Conservation (phyloP, 1,140 invertebrate species). For the Olivierus martensii region DNA sequence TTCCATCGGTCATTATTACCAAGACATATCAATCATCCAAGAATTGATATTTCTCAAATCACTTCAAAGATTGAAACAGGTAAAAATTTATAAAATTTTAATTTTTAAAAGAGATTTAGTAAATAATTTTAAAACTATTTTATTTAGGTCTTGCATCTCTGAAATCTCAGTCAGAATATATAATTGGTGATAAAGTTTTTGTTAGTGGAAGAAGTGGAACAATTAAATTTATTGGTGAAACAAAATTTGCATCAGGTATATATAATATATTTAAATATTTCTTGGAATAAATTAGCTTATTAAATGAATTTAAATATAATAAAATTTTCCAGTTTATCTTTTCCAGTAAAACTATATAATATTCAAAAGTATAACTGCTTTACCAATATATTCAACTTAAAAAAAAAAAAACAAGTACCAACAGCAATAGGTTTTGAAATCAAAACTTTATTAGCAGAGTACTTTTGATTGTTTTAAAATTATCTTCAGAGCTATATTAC, state of each 20-base stretch:
- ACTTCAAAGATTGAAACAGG: slow-evolving; percentile 36
- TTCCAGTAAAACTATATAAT: too few relatives aligned
- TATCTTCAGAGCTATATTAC: too few relatives aligned
- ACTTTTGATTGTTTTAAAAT: too few relatives aligned
- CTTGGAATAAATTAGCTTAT: too few relatives aligned
- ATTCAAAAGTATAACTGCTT: too few relatives aligned
- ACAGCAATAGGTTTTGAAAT: too few relatives aligned
- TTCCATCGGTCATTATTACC: neutral
- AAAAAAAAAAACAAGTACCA: too few relatives aligned
- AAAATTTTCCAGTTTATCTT: too few relatives aligned
- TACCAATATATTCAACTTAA: too few relatives aligned
- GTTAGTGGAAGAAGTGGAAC: slow-evolving; percentile 37
- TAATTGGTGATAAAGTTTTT: slow-evolving; percentile 36
- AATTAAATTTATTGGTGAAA: slow-evolving; percentile 39
- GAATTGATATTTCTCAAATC: slow-evolving; percentile 32
- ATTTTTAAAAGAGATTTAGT: neutral
- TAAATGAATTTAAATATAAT: too few relatives aligned
- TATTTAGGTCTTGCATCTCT: slow-evolving; percentile 8
- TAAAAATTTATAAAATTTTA: slow-evolving; percentile 12
- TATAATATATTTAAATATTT: too few relatives aligned
- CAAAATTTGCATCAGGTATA: slow-evolving; percentile 33
- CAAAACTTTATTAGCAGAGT: too few relatives aligned
- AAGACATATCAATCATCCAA: slow-evolving; percentile 14
- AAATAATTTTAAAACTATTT: neutral
- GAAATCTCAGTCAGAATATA: slow-evolving; percentile 15